Percentiles rank a stretch among this genome's conserved stretches.
These are phyloP conservation scores for Diuraphis noxia DNA, from an alignment of 1,140 invertebrate genomes.

Conservation along the genomic window DNA sequence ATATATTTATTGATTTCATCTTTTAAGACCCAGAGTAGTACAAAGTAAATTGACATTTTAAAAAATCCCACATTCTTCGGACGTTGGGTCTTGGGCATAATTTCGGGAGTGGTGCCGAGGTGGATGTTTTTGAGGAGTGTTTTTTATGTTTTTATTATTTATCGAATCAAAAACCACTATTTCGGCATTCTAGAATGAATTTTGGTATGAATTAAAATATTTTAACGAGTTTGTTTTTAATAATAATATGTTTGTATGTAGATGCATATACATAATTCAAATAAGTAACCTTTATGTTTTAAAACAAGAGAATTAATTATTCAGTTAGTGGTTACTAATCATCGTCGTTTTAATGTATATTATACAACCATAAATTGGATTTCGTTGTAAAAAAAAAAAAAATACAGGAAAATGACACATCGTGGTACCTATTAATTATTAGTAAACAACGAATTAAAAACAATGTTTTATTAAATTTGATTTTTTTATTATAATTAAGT, in stretches of 20 bases:
- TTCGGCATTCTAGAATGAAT: not conserved
- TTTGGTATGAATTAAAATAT: not conserved
- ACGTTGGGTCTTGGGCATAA: not conserved
- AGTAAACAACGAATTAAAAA: too few relatives aligned
- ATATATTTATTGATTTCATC: not conserved
- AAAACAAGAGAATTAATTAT: too few relatives aligned
- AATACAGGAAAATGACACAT: not conserved
- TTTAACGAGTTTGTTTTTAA: too few relatives aligned
- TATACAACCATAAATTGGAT: too few relatives aligned
- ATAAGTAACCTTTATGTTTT: too few relatives aligned
- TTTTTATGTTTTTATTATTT: not conserved
- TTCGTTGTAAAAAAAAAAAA: not conserved
- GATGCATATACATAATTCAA: too few relatives aligned
- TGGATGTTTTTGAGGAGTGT: not conserved
- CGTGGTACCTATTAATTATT: not conserved
- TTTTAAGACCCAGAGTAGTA: not conserved
- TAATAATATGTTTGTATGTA: too few relatives aligned
- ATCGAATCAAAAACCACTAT: not conserved
- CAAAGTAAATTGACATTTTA: not conserved
- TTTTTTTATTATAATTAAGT: not conserved
- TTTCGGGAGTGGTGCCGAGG: not conserved
- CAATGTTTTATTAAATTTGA: not conserved
- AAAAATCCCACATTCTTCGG: not conserved
- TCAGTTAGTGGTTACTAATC: too few relatives aligned
- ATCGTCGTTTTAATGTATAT: too few relatives aligned